Evolutionary conservation across 1,140 invertebrate genomes (phyloP).

Genomic region (Cyphomyrmex costatus): DNA sequence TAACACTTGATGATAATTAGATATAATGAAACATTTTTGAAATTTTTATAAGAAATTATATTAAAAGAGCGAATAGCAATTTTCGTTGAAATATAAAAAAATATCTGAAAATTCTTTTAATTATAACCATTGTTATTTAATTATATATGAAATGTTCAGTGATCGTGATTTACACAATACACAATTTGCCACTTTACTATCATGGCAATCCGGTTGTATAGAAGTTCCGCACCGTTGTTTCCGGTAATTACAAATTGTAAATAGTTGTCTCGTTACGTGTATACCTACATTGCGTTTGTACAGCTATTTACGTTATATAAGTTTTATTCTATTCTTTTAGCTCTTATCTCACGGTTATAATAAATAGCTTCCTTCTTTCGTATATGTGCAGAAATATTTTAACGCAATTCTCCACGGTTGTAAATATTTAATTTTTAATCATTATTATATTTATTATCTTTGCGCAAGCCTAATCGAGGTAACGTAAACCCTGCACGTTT

Average conservation of each 20-base stretch:
- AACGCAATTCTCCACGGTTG: neutral
- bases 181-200: slow-evolving; percentile 9
- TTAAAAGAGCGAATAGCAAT: neutral
- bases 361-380: slow-evolving; percentile 32
- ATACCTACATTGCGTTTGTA: neutral
- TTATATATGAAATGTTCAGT: neutral
- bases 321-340: neutral
- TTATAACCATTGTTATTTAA: slow-evolving; percentile 3
- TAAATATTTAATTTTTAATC: slow-evolving; percentile 49
- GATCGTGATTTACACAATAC: slow-evolving; percentile 23
- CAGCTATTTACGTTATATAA: neutral
- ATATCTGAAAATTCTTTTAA: neutral
- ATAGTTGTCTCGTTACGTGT: slow-evolving; percentile 25
- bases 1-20: neutral
- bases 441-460: slow-evolving; percentile 25
- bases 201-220: neutral
- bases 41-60: neutral
- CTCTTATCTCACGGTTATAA: slow-evolving; percentile 18
- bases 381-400: neutral
- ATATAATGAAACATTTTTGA: neutral
- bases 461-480: neutral
- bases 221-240: neutral
- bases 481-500: slow-evolving; percentile 5
- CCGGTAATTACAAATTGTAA: slow-evolving; percentile 35
- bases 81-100: neutral